These are phyloP conservation scores for Pyrgus malvae DNA, from an alignment of 2,888 invertebrate species.

Conservation along the genomic window DNA sequence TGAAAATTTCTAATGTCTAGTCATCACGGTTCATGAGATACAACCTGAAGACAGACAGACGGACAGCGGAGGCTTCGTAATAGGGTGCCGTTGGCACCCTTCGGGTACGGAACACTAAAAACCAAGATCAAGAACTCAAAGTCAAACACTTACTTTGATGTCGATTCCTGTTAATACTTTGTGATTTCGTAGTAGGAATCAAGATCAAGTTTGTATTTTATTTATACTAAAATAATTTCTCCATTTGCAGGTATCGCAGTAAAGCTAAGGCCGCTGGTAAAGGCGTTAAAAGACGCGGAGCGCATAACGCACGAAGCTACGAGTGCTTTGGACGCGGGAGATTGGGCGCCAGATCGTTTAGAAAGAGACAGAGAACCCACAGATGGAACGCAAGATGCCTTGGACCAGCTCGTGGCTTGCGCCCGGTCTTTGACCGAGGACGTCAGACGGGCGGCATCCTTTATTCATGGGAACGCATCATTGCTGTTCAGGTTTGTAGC, in stretches of 20 bases:
- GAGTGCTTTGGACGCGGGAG: constrained; percentile 86
- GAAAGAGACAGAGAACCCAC: constrained; percentile 75
- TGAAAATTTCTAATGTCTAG: too few relatives aligned
- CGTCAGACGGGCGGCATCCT: constrained; percentile 93
- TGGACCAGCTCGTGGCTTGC: constrained; percentile 94
- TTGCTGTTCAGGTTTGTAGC: constrained; percentile 85
- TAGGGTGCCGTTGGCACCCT: too few relatives aligned
- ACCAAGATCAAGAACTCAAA: too few relatives aligned
- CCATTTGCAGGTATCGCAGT: constrained; percentile 84
- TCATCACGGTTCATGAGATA: too few relatives aligned
- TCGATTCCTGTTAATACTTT: too few relatives aligned
- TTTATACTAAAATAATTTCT: too few relatives aligned
- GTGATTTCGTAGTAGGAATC: too few relatives aligned
- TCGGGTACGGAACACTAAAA: too few relatives aligned
- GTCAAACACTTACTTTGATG: too few relatives aligned
- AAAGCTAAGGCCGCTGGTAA: constrained; percentile 89
- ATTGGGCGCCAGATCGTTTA: constrained; percentile 89
- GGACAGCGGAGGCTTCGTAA: too few relatives aligned
- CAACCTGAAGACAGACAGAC: too few relatives aligned
- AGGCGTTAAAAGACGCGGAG: constrained; percentile 90
- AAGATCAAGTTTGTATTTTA: too few relatives aligned
- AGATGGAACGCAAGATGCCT: constrained; percentile 87
- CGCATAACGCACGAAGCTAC: constrained; percentile 90
- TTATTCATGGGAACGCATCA: constrained; percentile 93
- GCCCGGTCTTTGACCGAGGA: constrained; percentile 94